Conservation (phyloP, 2,797 vertebrate genomes). For the Malacoctenus gilli region DNA sequence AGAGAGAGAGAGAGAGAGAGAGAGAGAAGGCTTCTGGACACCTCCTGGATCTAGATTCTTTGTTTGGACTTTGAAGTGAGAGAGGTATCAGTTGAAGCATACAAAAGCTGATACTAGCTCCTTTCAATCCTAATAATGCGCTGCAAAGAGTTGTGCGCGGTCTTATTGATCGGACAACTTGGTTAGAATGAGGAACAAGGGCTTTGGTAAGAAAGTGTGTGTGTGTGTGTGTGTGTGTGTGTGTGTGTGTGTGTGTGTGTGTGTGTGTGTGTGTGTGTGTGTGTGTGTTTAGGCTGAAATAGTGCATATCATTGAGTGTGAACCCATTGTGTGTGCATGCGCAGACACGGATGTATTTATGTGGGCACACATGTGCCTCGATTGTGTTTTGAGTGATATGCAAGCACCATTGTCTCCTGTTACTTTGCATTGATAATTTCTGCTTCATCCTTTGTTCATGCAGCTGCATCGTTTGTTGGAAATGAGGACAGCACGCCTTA, state of each 20-base stretch:
- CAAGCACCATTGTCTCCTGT: constrained; percentile 63
- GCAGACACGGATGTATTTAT: constrained; percentile 38
- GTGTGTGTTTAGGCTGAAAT: constrained; percentile 3
- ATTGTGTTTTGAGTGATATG: constrained; percentile 60
- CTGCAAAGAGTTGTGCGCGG: constrained; percentile 49
- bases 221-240: constrained; percentile 5
- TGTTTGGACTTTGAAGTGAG: constrained; percentile 63
- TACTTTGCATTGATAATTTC: constrained; percentile 72
- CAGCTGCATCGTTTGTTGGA: constrained; percentile 61
- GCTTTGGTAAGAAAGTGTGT: constrained; percentile 28
- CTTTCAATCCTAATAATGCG: constrained; percentile 67
- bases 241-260: constrained; percentile 10
- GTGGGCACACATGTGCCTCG: constrained; percentile 51
- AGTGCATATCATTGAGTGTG: constrained; percentile 7
- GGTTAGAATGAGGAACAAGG: constrained; percentile 58
- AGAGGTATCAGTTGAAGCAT: constrained; percentile 59
- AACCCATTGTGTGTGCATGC: constrained; percentile 19
- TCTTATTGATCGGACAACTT: constrained; percentile 61
- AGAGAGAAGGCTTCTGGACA: constrained; percentile 42
- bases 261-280: constrained; percentile 8
- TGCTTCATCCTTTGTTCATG: constrained; percentile 66
- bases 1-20: constrained; percentile 19
- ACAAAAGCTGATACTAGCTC: constrained; percentile 57
- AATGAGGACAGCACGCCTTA: constrained; percentile 66
- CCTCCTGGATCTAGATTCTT: constrained; percentile 46